Evolutionary conservation across 1,140 invertebrate genomes (phyloP).

Genomic region (Formica selysi): DNA sequence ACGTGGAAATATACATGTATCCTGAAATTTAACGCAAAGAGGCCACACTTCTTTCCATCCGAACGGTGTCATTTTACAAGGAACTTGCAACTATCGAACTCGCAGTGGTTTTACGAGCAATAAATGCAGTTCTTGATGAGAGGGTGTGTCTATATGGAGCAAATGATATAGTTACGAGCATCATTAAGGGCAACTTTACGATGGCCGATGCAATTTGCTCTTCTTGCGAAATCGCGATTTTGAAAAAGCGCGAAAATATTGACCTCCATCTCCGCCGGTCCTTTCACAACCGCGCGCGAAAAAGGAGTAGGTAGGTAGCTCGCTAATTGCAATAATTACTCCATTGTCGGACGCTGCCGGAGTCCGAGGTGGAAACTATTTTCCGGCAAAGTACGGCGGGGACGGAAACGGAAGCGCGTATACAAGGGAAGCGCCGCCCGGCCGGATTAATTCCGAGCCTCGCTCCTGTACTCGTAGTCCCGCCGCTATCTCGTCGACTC

Average conservation of each 20-base stretch:
- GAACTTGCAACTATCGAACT: conserved; percentile 47
- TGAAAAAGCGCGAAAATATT: conserved; percentile 20
- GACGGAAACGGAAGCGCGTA: conserved; percentile 43
- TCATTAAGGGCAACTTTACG: conserved; percentile 39
- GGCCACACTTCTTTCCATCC: too few relatives aligned
- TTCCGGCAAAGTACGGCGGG: conserved; percentile 46
- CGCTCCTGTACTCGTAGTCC: conserved; percentile 29
- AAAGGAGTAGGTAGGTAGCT: conserved; percentile 41
- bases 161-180: conserved; percentile 19
- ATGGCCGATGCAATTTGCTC: neutral
- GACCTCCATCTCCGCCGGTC: neutral
- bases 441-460: conserved; percentile 38
- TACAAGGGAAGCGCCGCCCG: neutral
- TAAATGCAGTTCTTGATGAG: conserved; percentile 56
- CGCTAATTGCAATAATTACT: conserved; percentile 65
- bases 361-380: conserved; percentile 16
- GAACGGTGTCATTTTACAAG: neutral
- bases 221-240: conserved; percentile 30
- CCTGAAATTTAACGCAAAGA: neutral
- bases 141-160: neutral
- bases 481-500: conserved; percentile 55
- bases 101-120: conserved; percentile 39
- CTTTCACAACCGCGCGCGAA: conserved; percentile 31
- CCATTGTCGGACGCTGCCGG: conserved; percentile 31
- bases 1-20: neutral